Evolutionary conservation across 1,140 invertebrate genomes (phyloP).

Genomic region (Maniola jurtina): DNA sequence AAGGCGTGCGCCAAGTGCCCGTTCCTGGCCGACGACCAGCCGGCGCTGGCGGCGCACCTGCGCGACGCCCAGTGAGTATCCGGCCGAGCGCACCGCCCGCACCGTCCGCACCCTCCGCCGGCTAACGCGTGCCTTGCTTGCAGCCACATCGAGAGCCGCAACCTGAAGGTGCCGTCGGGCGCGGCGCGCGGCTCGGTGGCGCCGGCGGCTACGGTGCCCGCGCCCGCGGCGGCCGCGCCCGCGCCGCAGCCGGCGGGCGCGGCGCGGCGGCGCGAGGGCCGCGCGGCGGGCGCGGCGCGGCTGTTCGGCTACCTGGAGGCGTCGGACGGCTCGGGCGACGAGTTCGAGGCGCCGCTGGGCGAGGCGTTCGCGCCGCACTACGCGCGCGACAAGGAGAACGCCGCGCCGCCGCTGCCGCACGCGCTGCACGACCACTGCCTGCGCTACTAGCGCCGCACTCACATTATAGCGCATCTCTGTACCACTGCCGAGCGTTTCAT

Average conservation of each 20-base stretch:
- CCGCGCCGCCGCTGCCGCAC: constrained; percentile 64
- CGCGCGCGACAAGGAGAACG: constrained; percentile 76
- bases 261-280: constrained; percentile 52
- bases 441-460: constrained; percentile 48
- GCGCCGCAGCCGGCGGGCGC: constrained; percentile 29
- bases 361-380: constrained; percentile 52
- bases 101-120: too few relatives aligned
- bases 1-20: constrained; percentile 92
- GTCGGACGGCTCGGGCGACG: constrained; percentile 79
- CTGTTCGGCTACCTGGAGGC: constrained; percentile 81
- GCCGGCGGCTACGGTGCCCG: constrained; percentile 30
- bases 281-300: constrained; percentile 79
- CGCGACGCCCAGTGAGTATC: constrained; percentile 72
- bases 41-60: constrained; percentile 87
- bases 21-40: constrained; percentile 89
- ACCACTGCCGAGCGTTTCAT: too few relatives aligned
- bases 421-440: constrained; percentile 68
- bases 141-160: constrained; percentile 74
- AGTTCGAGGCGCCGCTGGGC: constrained; percentile 57
- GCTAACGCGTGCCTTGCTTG: not conserved
- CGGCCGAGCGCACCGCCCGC: not conserved
- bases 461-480: not conserved
- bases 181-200: constrained; percentile 34
- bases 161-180: constrained; percentile 68
- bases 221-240: constrained; percentile 9